A percentile compares a stretch with the other conserved stretches of the same genome.
Evolutionary conservation across 1,140 invertebrate genomes (phyloP).

Genomic region (Argopecten irradians): DNA sequence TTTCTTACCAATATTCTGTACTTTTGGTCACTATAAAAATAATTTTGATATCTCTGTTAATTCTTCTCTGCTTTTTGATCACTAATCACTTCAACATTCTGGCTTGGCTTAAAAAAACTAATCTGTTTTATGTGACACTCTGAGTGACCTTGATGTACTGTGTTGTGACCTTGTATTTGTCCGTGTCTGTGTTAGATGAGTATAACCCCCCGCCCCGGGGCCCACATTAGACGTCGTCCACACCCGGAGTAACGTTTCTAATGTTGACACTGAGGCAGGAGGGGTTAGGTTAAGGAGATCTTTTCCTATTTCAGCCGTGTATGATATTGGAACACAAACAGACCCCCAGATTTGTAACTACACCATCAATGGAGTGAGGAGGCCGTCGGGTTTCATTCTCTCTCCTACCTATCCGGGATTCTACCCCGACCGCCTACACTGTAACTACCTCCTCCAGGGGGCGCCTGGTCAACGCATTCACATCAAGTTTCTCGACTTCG

Average conservation of each 20-base stretch:
- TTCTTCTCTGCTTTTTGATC: no score
- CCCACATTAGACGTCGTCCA: slow-evolving; percentile 5
- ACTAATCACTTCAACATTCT: no score
- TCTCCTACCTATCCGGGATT: slow-evolving; percentile 99
- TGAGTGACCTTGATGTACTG: neutral
- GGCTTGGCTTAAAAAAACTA: no score
- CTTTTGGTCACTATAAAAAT: no score
- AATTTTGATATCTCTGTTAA: no score
- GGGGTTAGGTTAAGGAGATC: neutral
- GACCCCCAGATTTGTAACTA: slow-evolving; percentile 79
- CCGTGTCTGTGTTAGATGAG: neutral
- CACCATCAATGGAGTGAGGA: slow-evolving; percentile 70
- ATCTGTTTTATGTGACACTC: no score
- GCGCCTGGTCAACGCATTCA: slow-evolving; percentile 92
- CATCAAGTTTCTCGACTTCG: slow-evolving; percentile 98
- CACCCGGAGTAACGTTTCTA: neutral
- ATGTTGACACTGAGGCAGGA: neutral
- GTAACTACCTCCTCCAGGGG: slow-evolving; percentile 96
- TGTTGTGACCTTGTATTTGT: neutral
- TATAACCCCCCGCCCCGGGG: slow-evolving; percentile 1
- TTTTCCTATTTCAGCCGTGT: slow-evolving; percentile 80
- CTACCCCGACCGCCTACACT: slow-evolving; percentile 96
- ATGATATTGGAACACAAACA: slow-evolving; percentile 89
- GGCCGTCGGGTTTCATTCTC: slow-evolving; percentile 88
- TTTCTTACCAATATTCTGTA: no score